phyloP scores from a whole-genome alignment of 2,888 invertebrate species.

The Rhaphigaster nebulosa region DNA sequence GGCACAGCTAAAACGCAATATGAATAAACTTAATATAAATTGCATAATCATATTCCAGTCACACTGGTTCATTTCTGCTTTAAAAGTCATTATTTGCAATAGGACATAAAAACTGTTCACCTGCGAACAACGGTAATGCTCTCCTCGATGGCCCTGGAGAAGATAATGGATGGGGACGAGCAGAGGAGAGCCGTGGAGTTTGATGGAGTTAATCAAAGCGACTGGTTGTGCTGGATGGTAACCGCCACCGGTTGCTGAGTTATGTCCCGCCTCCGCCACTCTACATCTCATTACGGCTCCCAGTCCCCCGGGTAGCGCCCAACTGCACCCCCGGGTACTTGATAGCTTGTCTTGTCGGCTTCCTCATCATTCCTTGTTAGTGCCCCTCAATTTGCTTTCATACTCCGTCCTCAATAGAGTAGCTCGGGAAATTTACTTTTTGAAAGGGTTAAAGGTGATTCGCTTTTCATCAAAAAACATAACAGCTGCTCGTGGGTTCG shows the following conservation, averaged over 20 bases:
- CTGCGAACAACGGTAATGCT: neutral
- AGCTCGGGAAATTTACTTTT: neutral
- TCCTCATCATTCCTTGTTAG: conserved; percentile 13
- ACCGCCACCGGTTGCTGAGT: conserved; percentile 16
- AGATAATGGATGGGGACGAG: neutral
- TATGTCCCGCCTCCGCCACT: conserved; percentile 32
- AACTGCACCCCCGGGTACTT: conserved; percentile 16
- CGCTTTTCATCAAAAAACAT: neutral
- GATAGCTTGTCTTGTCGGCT: conserved; percentile 15
- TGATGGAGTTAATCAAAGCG: conserved; percentile 44
- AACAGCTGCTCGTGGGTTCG: neutral
- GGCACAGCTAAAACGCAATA: no score
- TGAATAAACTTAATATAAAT: no score
- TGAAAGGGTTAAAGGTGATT: conserved; percentile 14
- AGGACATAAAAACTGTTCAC: neutral
- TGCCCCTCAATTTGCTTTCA: conserved; percentile 40
- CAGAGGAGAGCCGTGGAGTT: neutral
- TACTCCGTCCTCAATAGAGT: conserved; percentile 21
- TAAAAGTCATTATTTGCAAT: neutral
- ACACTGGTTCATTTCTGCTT: neutral
- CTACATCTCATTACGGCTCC: conserved; percentile 35
- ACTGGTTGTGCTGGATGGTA: conserved; percentile 38
- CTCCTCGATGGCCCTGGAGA: neutral
- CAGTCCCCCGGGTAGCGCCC: conserved; percentile 1
- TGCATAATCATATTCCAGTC: no score